Evolutionary conservation across 1,140 invertebrate species (phyloP).

Genomic region (Stegodyphus mimosarum): DNA sequence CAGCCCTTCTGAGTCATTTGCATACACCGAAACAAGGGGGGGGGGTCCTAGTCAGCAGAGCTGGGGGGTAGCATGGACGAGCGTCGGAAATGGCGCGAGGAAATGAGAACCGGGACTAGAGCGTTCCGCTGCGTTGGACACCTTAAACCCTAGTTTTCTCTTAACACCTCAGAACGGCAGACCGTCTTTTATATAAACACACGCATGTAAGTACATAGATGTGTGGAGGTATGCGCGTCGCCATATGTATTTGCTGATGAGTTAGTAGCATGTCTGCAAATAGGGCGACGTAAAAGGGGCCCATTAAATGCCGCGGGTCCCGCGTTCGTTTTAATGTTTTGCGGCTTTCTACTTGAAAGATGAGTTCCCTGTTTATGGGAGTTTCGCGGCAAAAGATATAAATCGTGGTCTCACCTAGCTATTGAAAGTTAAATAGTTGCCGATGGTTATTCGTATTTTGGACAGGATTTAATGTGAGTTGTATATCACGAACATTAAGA

Average conservation of each 20-base stretch:
- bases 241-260: conserved; percentile 43
- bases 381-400: conserved; percentile 40
- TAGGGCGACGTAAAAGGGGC: conserved; percentile 34
- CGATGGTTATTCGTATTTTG: conserved; percentile 24
- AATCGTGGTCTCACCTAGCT: conserved; percentile 18
- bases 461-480: conserved; percentile 29
- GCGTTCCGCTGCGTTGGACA: conserved; percentile 45
- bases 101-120: conserved; percentile 48
- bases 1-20: conserved; percentile 44
- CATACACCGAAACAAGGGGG: conserved; percentile 19
- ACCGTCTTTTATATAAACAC: conserved; percentile 23
- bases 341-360: conserved; percentile 41
- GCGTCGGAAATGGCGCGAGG: conserved; percentile 54
- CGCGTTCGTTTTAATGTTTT: conserved; percentile 56
- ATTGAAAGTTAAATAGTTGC: conserved; percentile 51
- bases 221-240: conserved; percentile 5
- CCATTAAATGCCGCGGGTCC: conserved; percentile 41
- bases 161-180: conserved; percentile 18
- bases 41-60: neutral
- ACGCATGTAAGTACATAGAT: conserved; percentile 9
- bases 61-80: neutral
- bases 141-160: conserved; percentile 48
- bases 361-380: conserved; percentile 55
- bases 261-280: conserved; percentile 40
- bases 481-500: conserved; percentile 38